Evolutionary conservation across 2,797 vertebrate species (phyloP).

Genomic region (Eurystomus glaucurus): DNA sequence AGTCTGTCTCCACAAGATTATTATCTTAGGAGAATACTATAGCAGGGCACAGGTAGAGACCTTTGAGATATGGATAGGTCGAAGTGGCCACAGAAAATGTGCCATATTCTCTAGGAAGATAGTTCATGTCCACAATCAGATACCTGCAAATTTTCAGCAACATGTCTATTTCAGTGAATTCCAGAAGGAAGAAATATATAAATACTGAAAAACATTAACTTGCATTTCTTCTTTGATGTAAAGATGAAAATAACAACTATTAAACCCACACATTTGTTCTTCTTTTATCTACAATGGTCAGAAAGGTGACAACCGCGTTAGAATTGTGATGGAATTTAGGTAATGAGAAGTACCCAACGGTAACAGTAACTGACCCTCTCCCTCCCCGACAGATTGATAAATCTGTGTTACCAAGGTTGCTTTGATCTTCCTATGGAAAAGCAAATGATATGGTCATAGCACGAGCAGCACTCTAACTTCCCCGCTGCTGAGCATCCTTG

Average conservation of each 20-base stretch:
- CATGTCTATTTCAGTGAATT: not conserved
- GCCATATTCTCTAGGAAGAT: not conserved
- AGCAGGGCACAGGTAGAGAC: not conserved
- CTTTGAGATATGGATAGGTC: rapidly evolving
- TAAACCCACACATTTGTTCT: not conserved
- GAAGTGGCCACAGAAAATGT: not conserved
- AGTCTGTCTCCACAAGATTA: not conserved
- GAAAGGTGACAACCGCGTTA: not conserved
- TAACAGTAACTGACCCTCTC: not conserved
- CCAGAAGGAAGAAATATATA: not conserved
- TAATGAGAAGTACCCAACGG: not conserved
- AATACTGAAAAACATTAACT: not conserved
- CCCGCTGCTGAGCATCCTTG: slow-evolving; percentile 35
- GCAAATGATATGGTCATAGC: not conserved
- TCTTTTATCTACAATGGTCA: not conserved
- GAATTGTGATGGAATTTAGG: not conserved
- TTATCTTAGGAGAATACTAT: not conserved
- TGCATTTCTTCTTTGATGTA: not conserved
- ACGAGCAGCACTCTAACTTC: slow-evolving; percentile 8
- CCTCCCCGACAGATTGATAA: not conserved
- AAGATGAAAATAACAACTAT: not conserved
- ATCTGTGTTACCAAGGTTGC: not conserved
- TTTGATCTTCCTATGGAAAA: not conserved
- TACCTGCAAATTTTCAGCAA: not conserved
- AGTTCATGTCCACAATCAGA: not conserved